A percentile compares a stretch with the other conserved stretches of the same genome.
Evolutionary conservation across 2,113 vertebrate genomes (phyloP).

Genomic region (Neomonachus schauinslandi): DNA sequence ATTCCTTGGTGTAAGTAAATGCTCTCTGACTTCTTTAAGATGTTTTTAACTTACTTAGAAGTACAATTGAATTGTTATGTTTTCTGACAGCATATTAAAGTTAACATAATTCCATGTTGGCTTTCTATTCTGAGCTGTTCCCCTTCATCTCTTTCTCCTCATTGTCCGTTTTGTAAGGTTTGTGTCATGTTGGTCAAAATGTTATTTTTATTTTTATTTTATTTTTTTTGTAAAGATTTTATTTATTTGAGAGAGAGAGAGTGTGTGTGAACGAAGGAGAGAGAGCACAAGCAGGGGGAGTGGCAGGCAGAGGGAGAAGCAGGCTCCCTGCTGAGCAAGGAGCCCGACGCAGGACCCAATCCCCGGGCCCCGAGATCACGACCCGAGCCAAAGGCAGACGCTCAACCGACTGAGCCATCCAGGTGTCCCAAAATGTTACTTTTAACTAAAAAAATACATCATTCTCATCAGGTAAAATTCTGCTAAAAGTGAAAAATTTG

Average conservation of each 20-base stretch:
- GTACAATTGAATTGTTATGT: background rate
- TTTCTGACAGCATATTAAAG: constrained; percentile 32
- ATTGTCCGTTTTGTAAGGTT: background rate
- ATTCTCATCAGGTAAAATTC: constrained; percentile 5
- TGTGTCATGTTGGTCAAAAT: background rate
- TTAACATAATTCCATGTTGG: background rate
- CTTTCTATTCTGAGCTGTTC: constrained; percentile 11
- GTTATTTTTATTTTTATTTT: background rate
- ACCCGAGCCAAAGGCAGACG: no score
- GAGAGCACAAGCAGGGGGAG: no score
- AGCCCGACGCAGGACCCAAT: no score
- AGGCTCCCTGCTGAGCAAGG: no score
- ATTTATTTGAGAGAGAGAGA: no score
- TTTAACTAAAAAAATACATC: constrained; percentile 12
- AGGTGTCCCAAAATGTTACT: background rate
- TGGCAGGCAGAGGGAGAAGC: no score
- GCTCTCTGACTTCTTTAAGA: constrained; percentile 21
- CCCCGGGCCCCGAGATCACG: no score
- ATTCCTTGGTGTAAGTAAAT: constrained; percentile 38
- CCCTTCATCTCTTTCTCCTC: background rate
- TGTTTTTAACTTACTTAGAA: constrained; percentile 45
- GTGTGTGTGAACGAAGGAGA: no score
- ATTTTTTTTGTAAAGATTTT: no score
- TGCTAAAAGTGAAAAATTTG: constrained; percentile 30
- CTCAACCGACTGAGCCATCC: no score